Base-by-base conservation (phyloP, 2,113 vertebrate species). In the Nesoenas mayeri region DNA sequence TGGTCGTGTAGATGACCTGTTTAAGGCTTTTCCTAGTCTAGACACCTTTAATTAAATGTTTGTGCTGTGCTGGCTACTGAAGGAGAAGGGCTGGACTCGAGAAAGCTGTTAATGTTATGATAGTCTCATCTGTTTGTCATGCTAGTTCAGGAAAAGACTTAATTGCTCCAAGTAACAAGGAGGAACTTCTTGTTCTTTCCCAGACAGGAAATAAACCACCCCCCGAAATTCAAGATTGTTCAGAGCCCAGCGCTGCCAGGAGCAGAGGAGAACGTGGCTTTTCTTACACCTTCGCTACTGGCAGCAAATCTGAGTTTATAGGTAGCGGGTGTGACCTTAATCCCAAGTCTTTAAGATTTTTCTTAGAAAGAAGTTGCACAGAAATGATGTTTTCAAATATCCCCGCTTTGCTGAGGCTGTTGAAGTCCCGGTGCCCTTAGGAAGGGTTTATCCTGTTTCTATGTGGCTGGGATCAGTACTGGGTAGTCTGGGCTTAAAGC, bases 141-240 rank as follows among this genome's bases (percentile, higher is more conserved):
- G 86, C 65, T 51, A 8, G 64, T 72, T 88, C 81, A 70, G 77
- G 89, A 95, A 95, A 85, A 86, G 25, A 64, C 91, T 97, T 91
- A 90, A 71, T 77, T 57, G 92, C 87, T 95, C 88, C 58, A 21
- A 88, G 80, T 11, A 81, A 73, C 64, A 31, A 89, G 90, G 95
- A 87, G 69, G 92, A 97, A 91, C 97, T 95, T 14, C 66, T 92
- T 96, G 94, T 97, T 96, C 97, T 96, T 94, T 89, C 88, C 73
- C 70, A 69, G 88, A 28, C 91, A 96, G 96, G 96, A 97, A 97
- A 88, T 51, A 53, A 94, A 36, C 65, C 85, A 17, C 51, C 54
- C 32, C 51, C 6, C 32, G 38, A 5, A 22, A 91, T 42, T 28
- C 67, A 29, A 14, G 61, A 51, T 40, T 51, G 44, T 11, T 53